phyloP scores from a whole-genome alignment of 2,888 invertebrate species.

The Arge pagana region DNA sequence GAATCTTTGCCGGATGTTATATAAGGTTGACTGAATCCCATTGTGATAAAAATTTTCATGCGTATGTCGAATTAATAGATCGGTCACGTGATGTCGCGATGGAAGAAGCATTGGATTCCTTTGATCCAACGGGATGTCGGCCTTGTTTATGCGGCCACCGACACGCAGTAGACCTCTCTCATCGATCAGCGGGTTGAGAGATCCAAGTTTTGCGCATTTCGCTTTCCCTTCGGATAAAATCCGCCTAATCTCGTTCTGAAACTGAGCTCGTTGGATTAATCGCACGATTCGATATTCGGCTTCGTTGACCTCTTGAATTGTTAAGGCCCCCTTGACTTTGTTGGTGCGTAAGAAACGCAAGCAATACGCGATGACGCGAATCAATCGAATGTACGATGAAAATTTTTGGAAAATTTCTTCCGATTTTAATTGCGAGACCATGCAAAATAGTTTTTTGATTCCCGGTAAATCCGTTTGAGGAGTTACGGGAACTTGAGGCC shows the following conservation, averaged over 20 bases:
- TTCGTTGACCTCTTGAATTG: constrained; percentile 11
- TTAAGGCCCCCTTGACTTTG: background rate
- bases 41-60: constrained; percentile 5
- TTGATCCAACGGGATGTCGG: constrained; percentile 16
- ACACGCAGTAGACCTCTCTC: constrained; percentile 19
- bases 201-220: constrained; percentile 12
- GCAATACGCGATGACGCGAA: constrained; percentile 18
- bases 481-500: constrained; percentile 5
- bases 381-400: background rate
- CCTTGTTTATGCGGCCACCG: constrained; percentile 22
- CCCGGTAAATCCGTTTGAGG: constrained; percentile 2
- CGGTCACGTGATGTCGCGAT: constrained; percentile 22
- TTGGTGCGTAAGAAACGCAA: constrained; percentile 12
- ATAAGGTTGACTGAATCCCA: constrained; percentile 21
- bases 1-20: constrained; percentile 16
- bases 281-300: constrained; percentile 9
- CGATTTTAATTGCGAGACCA: too few species aligned
- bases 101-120: constrained; percentile 26
- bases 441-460: too few species aligned
- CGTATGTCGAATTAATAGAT: constrained; percentile 10
- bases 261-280: background rate
- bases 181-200: constrained; percentile 25
- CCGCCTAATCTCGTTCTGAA: background rate
- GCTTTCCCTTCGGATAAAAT: background rate
- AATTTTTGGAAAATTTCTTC: constrained; percentile 6